phyloP scores from a whole-genome alignment of 2,888 invertebrate genomes.

The Bhutanitis thaidina region DNA sequence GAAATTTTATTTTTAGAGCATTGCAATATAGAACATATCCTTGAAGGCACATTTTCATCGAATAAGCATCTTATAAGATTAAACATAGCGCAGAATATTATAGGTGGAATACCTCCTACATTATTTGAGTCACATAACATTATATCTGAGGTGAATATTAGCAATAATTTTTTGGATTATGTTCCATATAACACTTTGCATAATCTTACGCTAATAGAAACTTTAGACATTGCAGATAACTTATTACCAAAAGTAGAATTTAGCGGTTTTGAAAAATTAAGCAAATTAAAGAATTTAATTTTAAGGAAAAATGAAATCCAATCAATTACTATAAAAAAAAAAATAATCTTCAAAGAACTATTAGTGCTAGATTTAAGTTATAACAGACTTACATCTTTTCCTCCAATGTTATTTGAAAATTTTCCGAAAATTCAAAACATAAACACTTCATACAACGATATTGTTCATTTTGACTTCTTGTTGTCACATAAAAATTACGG shows the following conservation, averaged over 20 bases:
- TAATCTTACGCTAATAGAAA: conserved; percentile 87
- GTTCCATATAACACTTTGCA: conserved; percentile 88
- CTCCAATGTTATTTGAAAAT: conserved; percentile 54
- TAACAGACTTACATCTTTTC: conserved; percentile 57
- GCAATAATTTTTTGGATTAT: conserved; percentile 85
- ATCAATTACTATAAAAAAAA: conserved; percentile 53
- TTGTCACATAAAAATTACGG: conserved; percentile 47
- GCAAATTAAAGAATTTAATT: conserved; percentile 59
- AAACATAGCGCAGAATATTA: conserved; percentile 86
- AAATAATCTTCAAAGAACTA: conserved; percentile 54
- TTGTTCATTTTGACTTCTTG: conserved; percentile 62
- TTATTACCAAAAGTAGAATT: conserved; percentile 85
- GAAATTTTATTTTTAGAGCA: conserved; percentile 86
- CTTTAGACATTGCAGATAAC: conserved; percentile 84
- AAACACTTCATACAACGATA: conserved; percentile 65
- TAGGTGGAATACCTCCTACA: conserved; percentile 82
- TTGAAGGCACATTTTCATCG: conserved; percentile 84
- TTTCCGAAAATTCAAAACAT: conserved; percentile 69
- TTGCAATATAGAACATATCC: conserved; percentile 84
- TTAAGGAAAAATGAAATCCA: conserved; percentile 68
- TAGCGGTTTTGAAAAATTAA: conserved; percentile 66
- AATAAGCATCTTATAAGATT: conserved; percentile 87
- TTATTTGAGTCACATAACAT: conserved; percentile 84
- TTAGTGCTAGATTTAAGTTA: conserved; percentile 62
- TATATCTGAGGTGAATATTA: conserved; percentile 86